Conservation (phyloP, 2,797 vertebrate species). For the Anguilla marmorata region DNA sequence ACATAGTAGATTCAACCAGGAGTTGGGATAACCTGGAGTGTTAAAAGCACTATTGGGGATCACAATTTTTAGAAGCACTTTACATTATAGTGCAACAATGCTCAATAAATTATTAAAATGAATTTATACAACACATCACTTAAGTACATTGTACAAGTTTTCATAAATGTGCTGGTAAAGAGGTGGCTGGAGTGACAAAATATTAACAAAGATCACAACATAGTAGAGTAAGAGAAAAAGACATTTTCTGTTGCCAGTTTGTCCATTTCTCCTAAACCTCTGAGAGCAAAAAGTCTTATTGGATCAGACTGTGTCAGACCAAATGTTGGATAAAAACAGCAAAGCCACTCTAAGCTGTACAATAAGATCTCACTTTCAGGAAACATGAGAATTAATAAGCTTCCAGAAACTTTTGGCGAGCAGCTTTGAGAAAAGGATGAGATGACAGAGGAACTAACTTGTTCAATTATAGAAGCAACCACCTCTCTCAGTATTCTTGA, state of each 20-base stretch:
- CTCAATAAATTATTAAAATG: background rate
- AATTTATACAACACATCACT: background rate
- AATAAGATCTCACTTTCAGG: slow-evolving; percentile 42
- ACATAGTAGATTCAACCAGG: background rate
- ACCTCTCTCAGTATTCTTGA: slow-evolving; percentile 13
- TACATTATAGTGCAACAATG: background rate
- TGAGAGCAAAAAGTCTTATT: slow-evolving; percentile 23
- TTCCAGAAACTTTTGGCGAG: slow-evolving; percentile 37
- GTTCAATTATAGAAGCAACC: slow-evolving; percentile 39
- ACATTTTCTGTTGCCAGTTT: background rate
- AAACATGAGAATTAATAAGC: slow-evolving; percentile 41
- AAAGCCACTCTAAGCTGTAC: slow-evolving; percentile 37
- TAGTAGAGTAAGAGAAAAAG: background rate
- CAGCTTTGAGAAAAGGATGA: slow-evolving; percentile 35
- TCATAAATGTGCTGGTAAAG: background rate
- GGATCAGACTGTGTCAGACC: background rate
- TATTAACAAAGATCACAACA: background rate
- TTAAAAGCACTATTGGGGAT: background rate
- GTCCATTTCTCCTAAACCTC: background rate
- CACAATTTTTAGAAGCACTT: background rate
- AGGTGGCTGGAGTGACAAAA: background rate
- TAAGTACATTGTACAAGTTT: background rate
- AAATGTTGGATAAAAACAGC: background rate
- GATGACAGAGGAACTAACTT: slow-evolving; percentile 19
- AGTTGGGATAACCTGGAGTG: background rate